Percentiles rank a stretch among this genome's conserved stretches.
Conservation (phyloP, 2,888 invertebrate species). For the Mycalesis mineus region DNA sequence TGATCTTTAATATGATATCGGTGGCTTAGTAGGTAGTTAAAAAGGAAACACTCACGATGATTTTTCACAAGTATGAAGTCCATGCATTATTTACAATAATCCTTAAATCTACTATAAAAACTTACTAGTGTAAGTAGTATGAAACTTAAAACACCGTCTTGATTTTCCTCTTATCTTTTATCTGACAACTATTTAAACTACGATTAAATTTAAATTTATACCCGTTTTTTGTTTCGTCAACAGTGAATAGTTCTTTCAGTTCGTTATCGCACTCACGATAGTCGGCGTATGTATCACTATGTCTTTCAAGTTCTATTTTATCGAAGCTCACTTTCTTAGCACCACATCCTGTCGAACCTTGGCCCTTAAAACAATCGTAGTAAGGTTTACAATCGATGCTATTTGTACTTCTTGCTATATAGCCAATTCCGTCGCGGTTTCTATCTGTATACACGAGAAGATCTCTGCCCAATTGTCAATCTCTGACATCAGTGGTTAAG, state of each 20-base stretch:
- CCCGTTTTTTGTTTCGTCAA: constrained; percentile 51
- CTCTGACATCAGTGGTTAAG: constrained; percentile 59
- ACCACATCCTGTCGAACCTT: constrained; percentile 32
- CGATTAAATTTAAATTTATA: constrained; percentile 66
- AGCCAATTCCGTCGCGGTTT: constrained; percentile 49
- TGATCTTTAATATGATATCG: not conserved
- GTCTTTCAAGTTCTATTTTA: constrained; percentile 47
- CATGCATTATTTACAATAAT: not conserved
- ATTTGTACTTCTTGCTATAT: constrained; percentile 62
- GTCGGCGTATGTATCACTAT: constrained; percentile 61
- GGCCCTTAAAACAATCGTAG: constrained; percentile 66
- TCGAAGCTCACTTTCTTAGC: constrained; percentile 30
- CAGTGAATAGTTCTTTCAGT: constrained; percentile 43
- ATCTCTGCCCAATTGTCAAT: constrained; percentile 61
- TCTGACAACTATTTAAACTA: constrained; percentile 65
- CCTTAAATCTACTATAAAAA: not conserved
- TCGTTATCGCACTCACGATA: constrained; percentile 52
- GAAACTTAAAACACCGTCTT: constrained; percentile 41
- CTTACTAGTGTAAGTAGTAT: not conserved
- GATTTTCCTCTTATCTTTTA: constrained; percentile 58
- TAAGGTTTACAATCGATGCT: constrained; percentile 70
- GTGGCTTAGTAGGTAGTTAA: not conserved
- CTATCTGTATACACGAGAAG: constrained; percentile 45
- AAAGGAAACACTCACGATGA: not conserved
- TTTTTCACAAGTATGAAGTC: not conserved